Evolutionary conservation across 2,113 vertebrate genomes (phyloP).

Genomic region (Empidonax traillii): DNA sequence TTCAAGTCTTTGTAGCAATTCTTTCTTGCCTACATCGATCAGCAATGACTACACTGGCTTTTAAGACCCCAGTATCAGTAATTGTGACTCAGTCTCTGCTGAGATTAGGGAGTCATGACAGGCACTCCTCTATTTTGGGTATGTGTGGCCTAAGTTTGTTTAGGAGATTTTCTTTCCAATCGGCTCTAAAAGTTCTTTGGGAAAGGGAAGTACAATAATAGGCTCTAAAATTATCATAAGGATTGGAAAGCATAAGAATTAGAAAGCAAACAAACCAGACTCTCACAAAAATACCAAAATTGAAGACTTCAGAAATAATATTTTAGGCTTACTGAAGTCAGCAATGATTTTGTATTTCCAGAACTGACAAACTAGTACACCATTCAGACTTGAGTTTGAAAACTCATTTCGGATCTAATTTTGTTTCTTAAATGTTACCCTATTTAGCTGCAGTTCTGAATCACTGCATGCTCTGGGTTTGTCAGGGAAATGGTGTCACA

Average conservation of each 20-base stretch:
- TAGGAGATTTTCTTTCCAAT: neutral
- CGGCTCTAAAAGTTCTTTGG: neutral
- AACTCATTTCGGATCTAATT: neutral
- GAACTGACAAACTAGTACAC: neutral
- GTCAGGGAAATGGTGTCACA: neutral
- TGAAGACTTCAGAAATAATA: neutral
- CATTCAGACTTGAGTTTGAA: neutral
- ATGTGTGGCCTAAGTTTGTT: neutral
- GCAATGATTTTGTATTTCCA: neutral
- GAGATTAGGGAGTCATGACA: neutral
- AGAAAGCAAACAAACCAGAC: neutral
- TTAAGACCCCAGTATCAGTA: neutral
- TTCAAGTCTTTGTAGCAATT: neutral
- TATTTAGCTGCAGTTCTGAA: neutral
- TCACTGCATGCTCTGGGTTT: neutral
- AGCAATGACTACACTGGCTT: neutral
- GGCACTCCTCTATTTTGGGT: neutral
- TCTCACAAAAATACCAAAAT: neutral
- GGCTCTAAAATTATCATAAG: neutral
- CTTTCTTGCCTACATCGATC: neutral
- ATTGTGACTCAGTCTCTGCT: neutral
- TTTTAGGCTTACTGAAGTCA: neutral
- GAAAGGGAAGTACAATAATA: neutral
- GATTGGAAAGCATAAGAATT: neutral
- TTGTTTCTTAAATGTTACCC: neutral